These are phyloP conservation scores for Lycocorax pyrrhopterus DNA, from an alignment of 2,113 vertebrate genomes.

Conservation along the genomic window DNA sequence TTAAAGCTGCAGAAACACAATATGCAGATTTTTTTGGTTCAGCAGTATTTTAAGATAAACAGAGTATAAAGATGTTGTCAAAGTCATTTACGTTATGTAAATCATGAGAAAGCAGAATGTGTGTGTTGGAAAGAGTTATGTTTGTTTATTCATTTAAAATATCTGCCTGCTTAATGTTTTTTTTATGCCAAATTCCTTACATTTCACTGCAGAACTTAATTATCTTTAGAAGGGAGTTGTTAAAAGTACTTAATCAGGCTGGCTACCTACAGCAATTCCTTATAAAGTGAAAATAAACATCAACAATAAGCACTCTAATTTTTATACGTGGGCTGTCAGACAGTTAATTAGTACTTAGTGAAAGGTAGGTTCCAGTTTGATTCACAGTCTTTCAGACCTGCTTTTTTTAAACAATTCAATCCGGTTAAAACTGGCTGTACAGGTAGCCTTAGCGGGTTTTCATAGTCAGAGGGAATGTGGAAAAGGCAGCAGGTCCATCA, in stretches of 20 bases:
- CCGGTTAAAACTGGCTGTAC: neutral
- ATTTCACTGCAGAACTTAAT: neutral
- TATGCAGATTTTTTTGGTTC: conserved; percentile 37
- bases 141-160: conserved; percentile 39
- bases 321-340: conserved; percentile 4
- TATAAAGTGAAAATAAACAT: conserved; percentile 7
- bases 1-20: conserved; percentile 49
- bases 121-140: neutral
- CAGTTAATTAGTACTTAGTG: conserved; percentile 34
- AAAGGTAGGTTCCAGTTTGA: neutral
- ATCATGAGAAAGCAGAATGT: conserved; percentile 2
- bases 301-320: neutral
- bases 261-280: neutral
- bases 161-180: neutral
- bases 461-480: neutral
- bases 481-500: neutral
- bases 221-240: neutral
- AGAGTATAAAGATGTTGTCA: conserved; percentile 30
- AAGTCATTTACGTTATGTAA: neutral
- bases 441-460: neutral
- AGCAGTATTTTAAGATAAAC: conserved; percentile 47
- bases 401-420: neutral
- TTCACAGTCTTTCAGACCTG: neutral
- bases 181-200: neutral
- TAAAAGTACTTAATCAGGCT: conserved; percentile 9